These are phyloP conservation scores for Pampus argenteus DNA, from an alignment of 2,797 vertebrate species.

Conservation along the genomic window DNA sequence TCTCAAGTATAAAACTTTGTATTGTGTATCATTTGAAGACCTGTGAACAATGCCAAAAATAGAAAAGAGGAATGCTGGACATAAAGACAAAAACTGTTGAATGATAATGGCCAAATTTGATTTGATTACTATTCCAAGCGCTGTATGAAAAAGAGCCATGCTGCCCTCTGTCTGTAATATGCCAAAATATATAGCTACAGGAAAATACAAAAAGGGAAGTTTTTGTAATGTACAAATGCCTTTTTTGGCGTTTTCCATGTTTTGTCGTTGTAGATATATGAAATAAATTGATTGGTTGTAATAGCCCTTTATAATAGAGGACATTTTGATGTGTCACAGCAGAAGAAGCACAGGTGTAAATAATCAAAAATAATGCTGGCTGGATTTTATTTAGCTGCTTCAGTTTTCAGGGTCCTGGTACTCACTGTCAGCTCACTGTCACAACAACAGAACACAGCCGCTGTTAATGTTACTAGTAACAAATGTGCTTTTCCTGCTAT, in stretches of 20 bases:
- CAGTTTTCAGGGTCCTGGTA: no score
- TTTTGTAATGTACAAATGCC: not conserved
- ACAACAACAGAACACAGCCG: not conserved
- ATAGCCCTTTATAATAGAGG: not conserved
- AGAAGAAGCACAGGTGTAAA: no score
- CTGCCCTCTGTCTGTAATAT: conserved; percentile 80
- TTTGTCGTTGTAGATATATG: not conserved
- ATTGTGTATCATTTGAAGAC: not conserved
- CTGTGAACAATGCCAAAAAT: not conserved
- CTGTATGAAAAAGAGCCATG: conserved; percentile 58
- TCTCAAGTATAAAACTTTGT: not conserved
- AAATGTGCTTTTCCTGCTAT: no score
- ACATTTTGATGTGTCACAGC: not conserved
- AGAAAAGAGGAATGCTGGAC: not conserved
- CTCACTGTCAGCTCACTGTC: not conserved
- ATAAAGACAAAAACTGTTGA: conserved; percentile 8
- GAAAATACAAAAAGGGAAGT: not conserved
- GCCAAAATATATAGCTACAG: not conserved
- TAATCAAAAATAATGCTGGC: no score
- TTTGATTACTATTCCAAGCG: not conserved
- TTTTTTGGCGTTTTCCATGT: not conserved
- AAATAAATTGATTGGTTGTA: not conserved
- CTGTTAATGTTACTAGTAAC: no score
- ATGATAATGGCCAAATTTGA: conserved; percentile 10
- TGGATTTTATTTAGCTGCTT: no score